Evolutionary conservation across 2,113 vertebrate genomes (phyloP).

Genomic region (Corythornis madagascariensis): DNA sequence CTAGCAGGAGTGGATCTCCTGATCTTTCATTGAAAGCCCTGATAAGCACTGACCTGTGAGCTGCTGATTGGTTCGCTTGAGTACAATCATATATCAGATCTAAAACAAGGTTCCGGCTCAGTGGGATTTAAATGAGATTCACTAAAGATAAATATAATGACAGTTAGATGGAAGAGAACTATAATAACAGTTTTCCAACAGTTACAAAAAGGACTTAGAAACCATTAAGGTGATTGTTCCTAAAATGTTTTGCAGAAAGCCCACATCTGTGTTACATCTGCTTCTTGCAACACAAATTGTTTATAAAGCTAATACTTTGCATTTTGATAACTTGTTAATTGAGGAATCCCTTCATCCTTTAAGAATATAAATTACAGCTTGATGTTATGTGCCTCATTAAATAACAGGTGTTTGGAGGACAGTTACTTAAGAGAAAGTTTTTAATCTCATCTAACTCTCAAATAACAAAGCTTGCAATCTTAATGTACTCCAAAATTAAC

Average conservation of each 20-base stretch:
- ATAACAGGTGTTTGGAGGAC: conserved; percentile 23
- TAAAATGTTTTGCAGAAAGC: background rate
- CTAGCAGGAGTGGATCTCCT: background rate
- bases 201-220: conserved; percentile 38
- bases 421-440: background rate
- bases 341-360: conserved; percentile 19
- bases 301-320: conserved; percentile 38
- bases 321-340: conserved; percentile 56
- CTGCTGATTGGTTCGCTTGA: background rate
- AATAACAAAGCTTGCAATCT: background rate
- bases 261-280: conserved; percentile 20
- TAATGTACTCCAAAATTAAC: background rate
- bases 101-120: conserved; percentile 4
- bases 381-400: background rate
- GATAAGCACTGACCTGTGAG: background rate
- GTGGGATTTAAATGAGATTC: conserved; percentile 3
- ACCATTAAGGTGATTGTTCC: background rate
- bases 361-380: conserved; percentile 35
- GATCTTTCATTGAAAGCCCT: background rate
- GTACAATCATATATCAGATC: conserved; percentile 28
- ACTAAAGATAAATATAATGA: conserved; percentile 2
- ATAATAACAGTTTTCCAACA: background rate
- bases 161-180: background rate
- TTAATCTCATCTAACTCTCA: background rate
- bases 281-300: background rate